A percentile compares a stretch with the other conserved stretches of the same genome.
Evolutionary conservation across 2,888 invertebrate species (phyloP).

Genomic region (Platynereis dumerilii): DNA sequence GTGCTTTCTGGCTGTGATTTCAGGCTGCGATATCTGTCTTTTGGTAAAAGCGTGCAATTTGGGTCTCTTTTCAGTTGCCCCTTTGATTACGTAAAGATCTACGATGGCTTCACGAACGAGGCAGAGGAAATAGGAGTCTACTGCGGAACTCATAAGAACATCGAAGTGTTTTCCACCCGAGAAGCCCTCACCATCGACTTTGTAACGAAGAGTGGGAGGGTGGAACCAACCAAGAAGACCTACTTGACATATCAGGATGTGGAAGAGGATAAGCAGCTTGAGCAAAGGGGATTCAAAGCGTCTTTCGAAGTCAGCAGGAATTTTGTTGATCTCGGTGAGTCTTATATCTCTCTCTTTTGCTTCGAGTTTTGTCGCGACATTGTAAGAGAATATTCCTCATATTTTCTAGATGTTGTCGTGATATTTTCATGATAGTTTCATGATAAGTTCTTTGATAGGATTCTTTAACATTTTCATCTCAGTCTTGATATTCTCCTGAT

Average conservation of each 20-base stretch:
- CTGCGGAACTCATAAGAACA: slow-evolving; percentile 95
- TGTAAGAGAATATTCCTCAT: too few species aligned
- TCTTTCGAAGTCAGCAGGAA: slow-evolving; percentile 98
- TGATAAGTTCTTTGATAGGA: too few species aligned
- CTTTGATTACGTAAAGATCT: slow-evolving; percentile 96
- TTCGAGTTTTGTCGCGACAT: not conserved
- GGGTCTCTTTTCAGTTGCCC: slow-evolving; percentile 80
- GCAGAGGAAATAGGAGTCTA: slow-evolving; percentile 93
- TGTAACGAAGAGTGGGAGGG: slow-evolving; percentile 84
- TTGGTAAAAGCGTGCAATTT: too few species aligned
- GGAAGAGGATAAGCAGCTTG: slow-evolving; percentile 63
- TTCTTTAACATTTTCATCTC: too few species aligned
- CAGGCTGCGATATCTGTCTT: too few species aligned
- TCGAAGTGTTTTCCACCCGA: slow-evolving; percentile 87
- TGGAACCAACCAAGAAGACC: slow-evolving; percentile 56
- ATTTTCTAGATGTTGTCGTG: too few species aligned
- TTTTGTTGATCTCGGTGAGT: slow-evolving; percentile 95
- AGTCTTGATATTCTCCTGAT: too few species aligned
- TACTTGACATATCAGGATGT: slow-evolving; percentile 68
- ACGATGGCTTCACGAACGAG: slow-evolving; percentile 89
- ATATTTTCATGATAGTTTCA: too few species aligned
- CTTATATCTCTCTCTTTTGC: not conserved
- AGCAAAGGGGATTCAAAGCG: slow-evolving; percentile 97
- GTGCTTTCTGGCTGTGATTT: too few species aligned
- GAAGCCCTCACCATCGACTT: slow-evolving; percentile 90